phyloP scores from a whole-genome alignment of 2,113 vertebrate species.

The Orientallactaga bullata region DNA sequence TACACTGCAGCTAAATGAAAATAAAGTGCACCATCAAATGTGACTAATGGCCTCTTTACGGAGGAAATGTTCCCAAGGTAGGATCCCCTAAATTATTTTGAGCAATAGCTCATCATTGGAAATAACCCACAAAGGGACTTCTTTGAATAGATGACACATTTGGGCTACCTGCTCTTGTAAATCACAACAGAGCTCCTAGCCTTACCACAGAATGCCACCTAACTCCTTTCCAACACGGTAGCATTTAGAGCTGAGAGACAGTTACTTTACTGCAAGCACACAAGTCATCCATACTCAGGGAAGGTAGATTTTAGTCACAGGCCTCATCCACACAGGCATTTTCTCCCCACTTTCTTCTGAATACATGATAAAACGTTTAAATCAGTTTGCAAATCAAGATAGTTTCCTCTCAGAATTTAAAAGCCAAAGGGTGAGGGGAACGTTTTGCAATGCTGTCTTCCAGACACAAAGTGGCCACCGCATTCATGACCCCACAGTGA shows the following conservation, averaged over 20 bases:
- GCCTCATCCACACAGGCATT: not conserved
- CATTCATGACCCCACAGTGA: no score
- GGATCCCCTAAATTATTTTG: not conserved
- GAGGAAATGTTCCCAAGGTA: not conserved
- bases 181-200: not conserved
- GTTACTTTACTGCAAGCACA: not conserved
- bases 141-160: not conserved
- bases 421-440: no score
- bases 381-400: conserved; percentile 31
- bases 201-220: not conserved
- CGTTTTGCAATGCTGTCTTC: no score
- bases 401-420: conserved; percentile 11
- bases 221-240: not conserved
- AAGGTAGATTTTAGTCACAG: not conserved
- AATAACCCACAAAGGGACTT: not conserved
- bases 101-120: not conserved
- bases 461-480: no score
- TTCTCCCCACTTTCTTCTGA: not conserved
- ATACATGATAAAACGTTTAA: conserved; percentile 10
- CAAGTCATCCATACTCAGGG: not conserved
- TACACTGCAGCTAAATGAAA: not conserved
- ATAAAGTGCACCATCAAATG: not conserved
- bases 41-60: not conserved
- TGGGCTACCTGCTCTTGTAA: not conserved
- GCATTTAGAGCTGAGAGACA: not conserved